Percentiles rank a stretch among this genome's conserved stretches.
These are phyloP conservation scores for Ophiodon elongatus DNA, from an alignment of 2,113 vertebrate species.

Conservation along the genomic window DNA sequence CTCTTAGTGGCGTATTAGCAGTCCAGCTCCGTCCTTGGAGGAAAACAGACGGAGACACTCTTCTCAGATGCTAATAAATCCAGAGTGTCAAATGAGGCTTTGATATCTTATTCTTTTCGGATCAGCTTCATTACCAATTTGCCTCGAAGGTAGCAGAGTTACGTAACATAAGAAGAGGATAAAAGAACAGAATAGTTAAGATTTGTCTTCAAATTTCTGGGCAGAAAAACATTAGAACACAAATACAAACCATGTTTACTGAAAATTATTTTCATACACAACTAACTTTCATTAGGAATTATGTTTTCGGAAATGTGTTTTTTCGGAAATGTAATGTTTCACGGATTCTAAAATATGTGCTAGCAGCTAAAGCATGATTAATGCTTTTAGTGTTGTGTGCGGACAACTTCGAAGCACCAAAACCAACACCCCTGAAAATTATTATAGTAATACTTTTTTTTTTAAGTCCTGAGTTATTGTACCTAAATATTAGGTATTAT, in stretches of 20 bases:
- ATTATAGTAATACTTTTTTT: no score
- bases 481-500: no score
- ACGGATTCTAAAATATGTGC: no score
- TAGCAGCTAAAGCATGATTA: no score
- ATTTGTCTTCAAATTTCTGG: neutral
- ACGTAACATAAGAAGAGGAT: neutral
- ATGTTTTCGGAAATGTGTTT: neutral
- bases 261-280: neutral
- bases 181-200: neutral
- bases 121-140: neutral
- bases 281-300: neutral
- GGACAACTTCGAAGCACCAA: no score
- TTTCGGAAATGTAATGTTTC: no score
- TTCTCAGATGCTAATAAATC: constrained; percentile 60
- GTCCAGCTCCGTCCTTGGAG: neutral
- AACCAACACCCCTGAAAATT: no score
- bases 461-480: no score
- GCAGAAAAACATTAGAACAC: neutral
- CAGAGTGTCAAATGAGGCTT: constrained; percentile 30
- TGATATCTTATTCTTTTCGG: neutral
- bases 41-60: neutral
- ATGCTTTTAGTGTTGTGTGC: neutral
- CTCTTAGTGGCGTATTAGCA: neutral
- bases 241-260: neutral
- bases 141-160: neutral